Evolutionary conservation across 2,113 vertebrate genomes (phyloP), one percentile per base, ranked within the genome.

Genomic region (Vidua chalybeata): DNA sequence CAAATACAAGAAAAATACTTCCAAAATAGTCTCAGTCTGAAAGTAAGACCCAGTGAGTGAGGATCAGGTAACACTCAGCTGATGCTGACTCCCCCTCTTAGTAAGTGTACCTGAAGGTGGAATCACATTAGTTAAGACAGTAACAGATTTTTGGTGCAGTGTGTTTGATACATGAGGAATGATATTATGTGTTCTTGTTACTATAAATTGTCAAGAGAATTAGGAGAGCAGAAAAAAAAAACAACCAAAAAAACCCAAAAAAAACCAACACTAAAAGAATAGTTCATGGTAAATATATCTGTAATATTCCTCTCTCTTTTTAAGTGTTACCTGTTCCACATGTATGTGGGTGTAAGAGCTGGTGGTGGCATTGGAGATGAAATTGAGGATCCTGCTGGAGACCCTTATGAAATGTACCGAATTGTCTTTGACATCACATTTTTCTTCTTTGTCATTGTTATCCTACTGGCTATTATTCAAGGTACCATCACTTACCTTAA

Each of bases 361-460:
- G 99, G 99, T 33, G 99, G 99, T 1, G 99, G 99, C 91, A 99
- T 99, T 30, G 99, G 99, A 15, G 99, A 99, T 48, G 99, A 99
- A 97, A 99, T 99, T 11, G 99, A 99, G 97, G 99, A 99, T 96
- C 99, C 99, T 14, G 99, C 99, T 28, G 99, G 99, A 19, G 99
- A 99, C 82, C 99, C 99, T 30, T 99, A 99, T 4, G 99, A 99
- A 96, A 99, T 99, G 93, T 99, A 99, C 90, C 98, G 99, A 87
- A 99, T 99, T 89, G 98, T 99, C 76, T 99, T 99, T 59, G 99
- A 99, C 97, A 99, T 99, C 92, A 99, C 99, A 13, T 99, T 99
- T 97, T 99, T 99, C 98, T 99, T 99, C 98, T 99, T 99, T 26
- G 99, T 99, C 94, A 99, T 99, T 74, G 99, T 99, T 96, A 99